These are phyloP conservation scores for Salticus scenicus DNA, from an alignment of 2,888 invertebrate genomes.

Conservation along the genomic window DNA sequence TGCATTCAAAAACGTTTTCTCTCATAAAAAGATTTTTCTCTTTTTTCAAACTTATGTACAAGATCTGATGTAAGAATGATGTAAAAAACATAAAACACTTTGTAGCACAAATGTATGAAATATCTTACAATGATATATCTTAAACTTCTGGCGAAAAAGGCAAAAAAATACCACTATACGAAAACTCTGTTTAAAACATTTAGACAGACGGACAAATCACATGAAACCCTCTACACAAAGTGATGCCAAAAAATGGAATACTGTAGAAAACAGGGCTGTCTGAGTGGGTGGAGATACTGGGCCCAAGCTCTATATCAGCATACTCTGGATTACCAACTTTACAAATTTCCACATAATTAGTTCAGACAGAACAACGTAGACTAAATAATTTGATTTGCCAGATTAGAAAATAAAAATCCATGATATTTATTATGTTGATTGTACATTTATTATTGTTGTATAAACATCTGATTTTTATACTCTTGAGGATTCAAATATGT, in stretches of 20 bases:
- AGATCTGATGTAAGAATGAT: constrained; percentile 27
- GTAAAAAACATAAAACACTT: constrained; percentile 65
- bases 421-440: no score
- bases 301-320: background rate
- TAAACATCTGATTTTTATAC: no score
- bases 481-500: no score
- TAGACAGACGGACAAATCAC: constrained; percentile 35
- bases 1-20: constrained; percentile 55
- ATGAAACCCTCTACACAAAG: constrained; percentile 51
- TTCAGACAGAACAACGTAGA: no score
- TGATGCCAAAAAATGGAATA: constrained; percentile 65
- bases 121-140: constrained; percentile 48
- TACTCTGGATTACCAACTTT: no score
- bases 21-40: constrained; percentile 28
- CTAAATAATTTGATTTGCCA: no score
- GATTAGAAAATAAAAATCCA: no score
- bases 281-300: background rate
- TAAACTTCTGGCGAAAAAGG: constrained; percentile 37
- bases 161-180: constrained; percentile 30
- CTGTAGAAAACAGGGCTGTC: constrained; percentile 41
- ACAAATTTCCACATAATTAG: no score
- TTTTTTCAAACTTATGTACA: constrained; percentile 28
- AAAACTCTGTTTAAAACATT: constrained; percentile 51
- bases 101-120: constrained; percentile 43
- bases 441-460: no score